A percentile compares a stretch with the other conserved stretches of the same genome.
Evolutionary conservation across 2,113 vertebrate species (phyloP).

Genomic region (Scomber colias): DNA sequence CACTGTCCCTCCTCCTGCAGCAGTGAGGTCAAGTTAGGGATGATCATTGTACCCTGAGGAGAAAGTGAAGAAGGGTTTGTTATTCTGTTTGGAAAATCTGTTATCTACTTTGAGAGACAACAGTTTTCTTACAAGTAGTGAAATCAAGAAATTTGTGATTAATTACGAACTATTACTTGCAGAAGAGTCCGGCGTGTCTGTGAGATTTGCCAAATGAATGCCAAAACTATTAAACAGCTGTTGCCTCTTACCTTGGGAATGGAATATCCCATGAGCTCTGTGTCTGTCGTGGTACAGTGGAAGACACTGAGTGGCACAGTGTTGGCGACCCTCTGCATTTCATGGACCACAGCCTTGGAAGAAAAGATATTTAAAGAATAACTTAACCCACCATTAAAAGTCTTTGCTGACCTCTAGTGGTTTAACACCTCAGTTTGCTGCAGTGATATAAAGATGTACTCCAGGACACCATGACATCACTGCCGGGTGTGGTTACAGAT

Average conservation of each 20-base stretch:
- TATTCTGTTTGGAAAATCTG: neutral
- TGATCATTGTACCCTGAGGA: constrained; percentile 68
- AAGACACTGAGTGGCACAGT: constrained; percentile 75
- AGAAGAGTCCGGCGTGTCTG: neutral
- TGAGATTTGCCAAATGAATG: neutral
- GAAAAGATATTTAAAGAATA: no score
- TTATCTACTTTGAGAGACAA: neutral
- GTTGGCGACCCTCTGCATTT: constrained; percentile 77
- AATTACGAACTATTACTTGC: neutral
- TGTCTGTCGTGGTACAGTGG: constrained; percentile 69
- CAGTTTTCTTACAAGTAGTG: no score
- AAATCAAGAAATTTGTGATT: neutral
- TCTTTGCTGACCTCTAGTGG: no score
- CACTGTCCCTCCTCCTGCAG: constrained; percentile 78
- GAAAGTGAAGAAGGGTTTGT: neutral
- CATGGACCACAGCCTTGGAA: constrained; percentile 78
- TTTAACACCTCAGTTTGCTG: no score
- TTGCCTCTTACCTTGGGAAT: constrained; percentile 73
- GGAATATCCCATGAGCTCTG: constrained; percentile 79
- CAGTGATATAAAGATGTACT: no score
- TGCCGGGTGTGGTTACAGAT: no score
- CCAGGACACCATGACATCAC: no score
- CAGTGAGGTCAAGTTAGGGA: constrained; percentile 70
- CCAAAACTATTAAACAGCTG: neutral
- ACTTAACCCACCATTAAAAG: no score